Base-by-base conservation (phyloP, 1,140 invertebrate species). In the Hydropsyche tenuis region DNA sequence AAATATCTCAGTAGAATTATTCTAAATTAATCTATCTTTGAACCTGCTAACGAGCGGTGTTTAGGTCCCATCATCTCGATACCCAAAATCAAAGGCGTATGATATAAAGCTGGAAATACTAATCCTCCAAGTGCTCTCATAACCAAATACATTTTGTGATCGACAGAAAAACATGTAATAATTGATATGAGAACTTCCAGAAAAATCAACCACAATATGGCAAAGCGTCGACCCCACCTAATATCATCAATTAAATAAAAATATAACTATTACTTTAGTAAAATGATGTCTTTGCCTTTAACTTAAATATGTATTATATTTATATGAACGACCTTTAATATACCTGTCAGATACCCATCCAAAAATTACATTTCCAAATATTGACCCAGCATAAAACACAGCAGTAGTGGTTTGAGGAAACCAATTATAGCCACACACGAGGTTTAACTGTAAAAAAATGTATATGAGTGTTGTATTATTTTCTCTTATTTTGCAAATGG, bases 71-170 rank as follows among this genome's bases (percentile, higher is more conserved):
- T 91, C 68, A 92, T 77, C 78, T 92, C 91, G 62, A 92, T 83
- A 22, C 87, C 89, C 65, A 92, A 81, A 75, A 91, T 90, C 75
- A 91, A 90, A 22, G 90, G 90, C 79, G 89, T 88, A 77, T 90
- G 89, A 79, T 90, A 90, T 74, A 92, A 83, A 22, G 91, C 90
- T 30, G 91, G 91, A 77, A 92, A 90, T 76, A 91, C 90, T 46
- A 92, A 84, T 42, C 91, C 91, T 63, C 89, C 88, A 30, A 89
- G 82, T 42, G 90, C 87, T 63, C 91, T 86, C 30, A 91, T 79
- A 5, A 86, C 85, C 1, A 88, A 86, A 80, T 91, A 92, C 4
- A 86, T 86, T 78, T 86, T 86, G 79, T 91, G 91, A 70, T 88
- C 87, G 1, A 86, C 86, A n/a, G 89, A 87, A 81, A 92, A 91